These are phyloP conservation scores for Pyrrhosoma nymphula DNA, from an alignment of 2,888 invertebrate genomes.

Conservation along the genomic window DNA sequence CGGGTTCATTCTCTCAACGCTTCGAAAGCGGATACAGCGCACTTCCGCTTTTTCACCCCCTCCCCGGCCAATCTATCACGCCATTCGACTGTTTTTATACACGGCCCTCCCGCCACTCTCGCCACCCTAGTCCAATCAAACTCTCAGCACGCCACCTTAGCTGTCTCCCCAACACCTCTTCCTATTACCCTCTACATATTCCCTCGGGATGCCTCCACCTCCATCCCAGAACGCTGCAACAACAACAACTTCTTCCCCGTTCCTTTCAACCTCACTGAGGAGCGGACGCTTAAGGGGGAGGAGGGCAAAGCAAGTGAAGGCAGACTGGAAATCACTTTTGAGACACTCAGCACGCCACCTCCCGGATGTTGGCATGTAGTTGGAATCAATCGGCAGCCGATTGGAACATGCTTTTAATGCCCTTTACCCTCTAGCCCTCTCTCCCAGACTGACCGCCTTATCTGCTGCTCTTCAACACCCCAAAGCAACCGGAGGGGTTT, in stretches of 20 bases:
- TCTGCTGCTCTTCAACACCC: neutral
- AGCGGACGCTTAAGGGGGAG: neutral
- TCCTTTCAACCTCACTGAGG: neutral
- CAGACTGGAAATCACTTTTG: constrained; percentile 49
- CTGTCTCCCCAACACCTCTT: neutral
- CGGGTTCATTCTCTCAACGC: neutral
- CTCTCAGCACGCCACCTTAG: neutral
- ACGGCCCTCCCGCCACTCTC: neutral
- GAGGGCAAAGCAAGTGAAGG: neutral
- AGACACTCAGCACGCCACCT: constrained; percentile 57
- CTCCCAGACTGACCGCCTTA: neutral
- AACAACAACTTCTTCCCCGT: neutral
- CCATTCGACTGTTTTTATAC: neutral
- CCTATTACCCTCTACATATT: neutral
- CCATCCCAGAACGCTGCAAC: too few species aligned
- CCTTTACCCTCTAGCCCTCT: neutral
- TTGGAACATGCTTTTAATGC: constrained; percentile 4
- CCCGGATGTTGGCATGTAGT: constrained; percentile 60
- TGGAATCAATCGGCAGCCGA: constrained; percentile 53
- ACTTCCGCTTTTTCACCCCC: neutral
- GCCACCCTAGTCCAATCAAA: neutral
- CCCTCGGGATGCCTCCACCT: too few species aligned
- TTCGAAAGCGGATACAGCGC: neutral
- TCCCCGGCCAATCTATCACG: neutral
- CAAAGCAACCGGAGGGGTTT: neutral